Base-by-base conservation (phyloP, 2,797 vertebrate genomes). In the Lithobates sylvaticus region DNA sequence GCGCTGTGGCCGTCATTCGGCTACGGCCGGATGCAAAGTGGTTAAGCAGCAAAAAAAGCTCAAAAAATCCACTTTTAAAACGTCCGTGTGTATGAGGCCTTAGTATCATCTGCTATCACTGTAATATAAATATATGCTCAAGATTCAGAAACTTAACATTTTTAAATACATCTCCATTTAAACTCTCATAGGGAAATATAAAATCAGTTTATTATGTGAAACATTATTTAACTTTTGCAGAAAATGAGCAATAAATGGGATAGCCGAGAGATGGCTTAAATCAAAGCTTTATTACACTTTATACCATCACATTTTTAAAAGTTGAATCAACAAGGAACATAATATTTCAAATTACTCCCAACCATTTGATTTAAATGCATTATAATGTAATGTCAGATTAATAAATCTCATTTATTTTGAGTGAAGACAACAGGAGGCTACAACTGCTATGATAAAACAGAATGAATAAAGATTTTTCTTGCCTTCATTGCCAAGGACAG, bases 381-480 rank as follows among this genome's bases (percentile, higher is more conserved):
- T 76, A 69, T 58, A 81, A 71, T 81, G 69, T 81, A 81, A 86
- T 81, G 78, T 71, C 73, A 86, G 44, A 75, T 76, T 81, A 86
- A 76, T 81, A 77, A 73, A 81, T 77, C 84, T 86, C 78, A 86
- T 86, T 81, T 81, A 76, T 81, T 81, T 86, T 76, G 34, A 77
- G 84, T 70, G 71, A 76, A 86, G 72, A 44, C 78, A 86, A 81
- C 72, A 86, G 47, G 42, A 86, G 50, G 67, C 68, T 76, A 71
- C 47, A 77, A 77, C 47, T 76, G 69, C 78, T 54, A 47, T 50
- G 76, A 86, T 81, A 86, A 81, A 80, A n/a, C 61, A 71, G 42
- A 76, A 44, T 64, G 71, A 76, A 47, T 70, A 81, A 71, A 61
- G 47, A 34, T 82, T 81, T 42, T 67, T 85, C 79, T 39, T 81